Base-by-base conservation (phyloP, 1,140 invertebrate genomes). In the Megalonaias nervosa region DNA sequence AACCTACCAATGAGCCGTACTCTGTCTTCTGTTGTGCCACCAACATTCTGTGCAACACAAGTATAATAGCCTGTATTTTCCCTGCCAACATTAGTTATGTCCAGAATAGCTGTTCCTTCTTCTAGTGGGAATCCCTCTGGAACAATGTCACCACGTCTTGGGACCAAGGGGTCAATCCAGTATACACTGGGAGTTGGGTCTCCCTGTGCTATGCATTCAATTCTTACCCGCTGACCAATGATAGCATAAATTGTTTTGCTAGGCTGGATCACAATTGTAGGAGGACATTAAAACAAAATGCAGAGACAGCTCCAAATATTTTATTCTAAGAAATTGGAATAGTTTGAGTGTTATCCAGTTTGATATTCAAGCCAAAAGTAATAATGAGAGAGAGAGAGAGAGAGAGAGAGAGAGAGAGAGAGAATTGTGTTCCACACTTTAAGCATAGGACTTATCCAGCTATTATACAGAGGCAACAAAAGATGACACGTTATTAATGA, bases 171-270 rank as follows among this genome's bases (percentile, higher is more conserved):
- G 58, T 92, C 93, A 57, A 88, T 92, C 96, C 96, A 97, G 12
- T 91, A 88, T 0, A 98, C 94, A 56, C 89, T 91, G 0, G 97
- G 96, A 66, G 92, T 91, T 0, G 97, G 97, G 74, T 93, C 92
- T 17, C 97, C 97, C 67, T 92, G 93, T 1, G 94, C 96, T 2
- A 92, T 91, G 88, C 97, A 98, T 71, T 94, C 92, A 9, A 97
- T 84, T 56, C 92, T 89, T 0, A 97, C 91, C 66, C 91, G 91
- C 71, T 95, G 92, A 55, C 94, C 94, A 38, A 92, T 90, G 79
- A 92, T 91, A 5, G 93, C 92, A 57, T 88, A 87, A 23, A 92
- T 89, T 6, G 89, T 87, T 70, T 80, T 87, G 19, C 84, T 80
- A 26, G 90, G 90, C 19, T 76, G 80, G 16, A 88, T 75, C 2